phyloP scores from a whole-genome alignment of 2,888 invertebrate genomes.

The Xylocampa areola region DNA sequence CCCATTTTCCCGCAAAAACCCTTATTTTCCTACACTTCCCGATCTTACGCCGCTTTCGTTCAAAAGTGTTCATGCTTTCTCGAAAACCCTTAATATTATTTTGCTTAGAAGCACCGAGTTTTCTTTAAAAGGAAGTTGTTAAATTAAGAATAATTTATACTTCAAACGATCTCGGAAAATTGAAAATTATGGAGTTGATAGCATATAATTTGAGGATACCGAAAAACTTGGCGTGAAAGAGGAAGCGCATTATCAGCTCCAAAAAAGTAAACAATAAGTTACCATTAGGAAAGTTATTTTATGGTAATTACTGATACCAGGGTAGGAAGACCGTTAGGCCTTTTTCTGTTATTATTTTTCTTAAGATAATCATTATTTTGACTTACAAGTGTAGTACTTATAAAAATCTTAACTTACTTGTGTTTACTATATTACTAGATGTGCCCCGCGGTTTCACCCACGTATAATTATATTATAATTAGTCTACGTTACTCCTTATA shows the following conservation, averaged over 20 bases:
- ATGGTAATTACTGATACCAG: conserved; percentile 7
- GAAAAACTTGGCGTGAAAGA: conserved; percentile 36
- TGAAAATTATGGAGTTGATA: conserved; percentile 55
- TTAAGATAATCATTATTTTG: too few relatives aligned
- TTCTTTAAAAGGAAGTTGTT: conserved; percentile 46
- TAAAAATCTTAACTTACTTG: too few relatives aligned
- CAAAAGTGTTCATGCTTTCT: conserved; percentile 39
- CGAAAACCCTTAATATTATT: conserved; percentile 44
- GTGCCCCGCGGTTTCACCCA: too few relatives aligned
- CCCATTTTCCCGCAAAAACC: conserved; percentile 29
- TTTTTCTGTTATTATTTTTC: too few relatives aligned
- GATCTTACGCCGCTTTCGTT: conserved; percentile 23
- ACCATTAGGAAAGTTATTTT: conserved; percentile 22
- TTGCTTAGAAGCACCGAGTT: conserved; percentile 32
- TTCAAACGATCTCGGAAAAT: conserved; percentile 50
- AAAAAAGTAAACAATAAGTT: conserved; percentile 40
- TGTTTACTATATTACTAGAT: too few relatives aligned
- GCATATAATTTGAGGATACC: conserved; percentile 44
- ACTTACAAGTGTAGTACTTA: too few relatives aligned
- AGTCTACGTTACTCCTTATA: too few relatives aligned
- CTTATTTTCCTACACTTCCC: conserved; percentile 25
- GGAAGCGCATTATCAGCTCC: conserved; percentile 19
- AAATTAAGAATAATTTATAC: conserved; percentile 56
- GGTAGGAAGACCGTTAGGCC: too few relatives aligned
- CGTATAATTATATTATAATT: too few relatives aligned